Conservation (phyloP, 2,113 vertebrate species). For the Chlamydotis undulata region DNA sequence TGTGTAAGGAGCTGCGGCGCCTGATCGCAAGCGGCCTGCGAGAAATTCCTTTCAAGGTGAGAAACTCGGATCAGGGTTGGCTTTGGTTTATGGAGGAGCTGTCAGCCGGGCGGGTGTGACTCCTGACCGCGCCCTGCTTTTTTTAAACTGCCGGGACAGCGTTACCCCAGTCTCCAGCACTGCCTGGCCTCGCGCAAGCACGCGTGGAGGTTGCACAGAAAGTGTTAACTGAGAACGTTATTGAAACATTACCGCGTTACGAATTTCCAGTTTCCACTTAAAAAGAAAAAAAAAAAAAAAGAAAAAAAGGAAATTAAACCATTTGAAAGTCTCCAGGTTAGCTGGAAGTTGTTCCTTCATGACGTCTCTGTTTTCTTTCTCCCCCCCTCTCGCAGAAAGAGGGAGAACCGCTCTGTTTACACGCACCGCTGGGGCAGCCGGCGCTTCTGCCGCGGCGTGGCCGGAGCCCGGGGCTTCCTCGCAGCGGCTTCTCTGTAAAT, state of each 20-base stretch:
- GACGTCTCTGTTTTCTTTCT: neutral
- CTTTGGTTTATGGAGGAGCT: neutral
- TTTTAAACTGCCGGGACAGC: neutral
- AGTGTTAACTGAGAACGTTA: neutral
- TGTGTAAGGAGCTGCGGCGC: rapidly evolving
- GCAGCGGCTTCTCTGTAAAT: conserved; percentile 37
- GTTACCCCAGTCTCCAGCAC: neutral
- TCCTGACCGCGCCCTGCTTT: rapidly evolving
- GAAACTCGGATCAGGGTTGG: neutral
- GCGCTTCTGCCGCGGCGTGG: neutral
- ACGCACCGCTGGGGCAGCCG: neutral
- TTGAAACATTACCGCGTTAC: neutral
- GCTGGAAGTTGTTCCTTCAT: neutral
- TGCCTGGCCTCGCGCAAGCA: neutral
- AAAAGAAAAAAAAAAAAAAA: neutral
- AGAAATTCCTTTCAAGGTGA: rapidly evolving
- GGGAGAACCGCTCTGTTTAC: neutral
- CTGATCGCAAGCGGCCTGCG: rapidly evolving
- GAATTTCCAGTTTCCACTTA: neutral
- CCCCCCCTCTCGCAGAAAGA: neutral
- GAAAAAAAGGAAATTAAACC: neutral
- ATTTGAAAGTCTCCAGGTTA: neutral
- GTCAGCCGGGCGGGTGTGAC: neutral
- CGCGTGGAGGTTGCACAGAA: neutral
- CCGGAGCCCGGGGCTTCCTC: neutral